Evolutionary conservation across 2,797 vertebrate species (phyloP).

Genomic region (Sarcoramphus papa): DNA sequence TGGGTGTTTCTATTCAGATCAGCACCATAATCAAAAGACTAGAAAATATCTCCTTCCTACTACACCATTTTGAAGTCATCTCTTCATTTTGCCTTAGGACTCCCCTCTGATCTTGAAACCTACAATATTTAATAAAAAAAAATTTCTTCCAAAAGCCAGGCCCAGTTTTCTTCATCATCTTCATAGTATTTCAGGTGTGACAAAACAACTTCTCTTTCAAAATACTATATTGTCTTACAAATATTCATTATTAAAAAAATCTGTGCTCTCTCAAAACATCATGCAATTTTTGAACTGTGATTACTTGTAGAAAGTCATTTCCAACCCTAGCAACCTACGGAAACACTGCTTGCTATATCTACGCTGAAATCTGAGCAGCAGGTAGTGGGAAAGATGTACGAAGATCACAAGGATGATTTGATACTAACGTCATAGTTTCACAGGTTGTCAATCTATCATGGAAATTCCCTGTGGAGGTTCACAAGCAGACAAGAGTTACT

Average conservation of each 20-base stretch:
- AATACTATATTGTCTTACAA: not conserved
- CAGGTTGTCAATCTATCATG: not conserved
- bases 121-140: not conserved
- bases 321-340: not conserved
- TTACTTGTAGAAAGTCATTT: not conserved
- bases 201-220: not conserved
- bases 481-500: not conserved
- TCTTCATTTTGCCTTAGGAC: not conserved
- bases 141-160: not conserved
- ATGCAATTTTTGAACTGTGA: not conserved
- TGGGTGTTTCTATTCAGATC: constrained; percentile 7
- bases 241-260: not conserved
- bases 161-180: not conserved
- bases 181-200: not conserved
- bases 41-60: not conserved
- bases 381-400: accelerated
- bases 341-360: not conserved
- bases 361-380: not conserved
- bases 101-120: not conserved
- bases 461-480: not conserved
- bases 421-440: not conserved
- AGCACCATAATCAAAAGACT: not conserved
- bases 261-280: not conserved
- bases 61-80: not conserved
- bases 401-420: not conserved